phyloP scores from a whole-genome alignment of 2,888 invertebrate genomes.

The Baronia brevicornis region DNA sequence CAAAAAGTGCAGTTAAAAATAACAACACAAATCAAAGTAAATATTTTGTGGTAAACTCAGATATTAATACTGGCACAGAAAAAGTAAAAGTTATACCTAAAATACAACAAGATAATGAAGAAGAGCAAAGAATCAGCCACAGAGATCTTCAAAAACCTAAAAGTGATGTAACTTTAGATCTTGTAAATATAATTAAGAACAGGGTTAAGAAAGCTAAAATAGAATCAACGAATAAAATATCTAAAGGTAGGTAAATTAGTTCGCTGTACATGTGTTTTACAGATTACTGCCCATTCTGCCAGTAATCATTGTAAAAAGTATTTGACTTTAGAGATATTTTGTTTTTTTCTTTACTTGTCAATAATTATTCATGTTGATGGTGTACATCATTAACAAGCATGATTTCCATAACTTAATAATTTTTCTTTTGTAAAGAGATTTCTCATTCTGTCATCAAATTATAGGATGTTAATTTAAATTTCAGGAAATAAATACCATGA shows the following conservation, averaged over 20 bases:
- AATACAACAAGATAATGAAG: conserved; percentile 32
- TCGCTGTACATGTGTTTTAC: too few relatives aligned
- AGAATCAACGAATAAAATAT: conserved; percentile 39
- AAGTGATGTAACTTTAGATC: conserved; percentile 63
- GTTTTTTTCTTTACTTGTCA: neutral
- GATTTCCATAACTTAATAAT: too few relatives aligned
- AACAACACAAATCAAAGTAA: conserved; percentile 43
- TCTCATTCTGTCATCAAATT: too few relatives aligned
- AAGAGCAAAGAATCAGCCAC: conserved; percentile 52
- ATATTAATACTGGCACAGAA: conserved; percentile 26
- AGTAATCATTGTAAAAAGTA: too few relatives aligned
- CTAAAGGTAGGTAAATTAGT: too few relatives aligned
- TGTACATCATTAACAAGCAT: too few relatives aligned
- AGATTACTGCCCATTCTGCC: too few relatives aligned
- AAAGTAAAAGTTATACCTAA: conserved; percentile 19
- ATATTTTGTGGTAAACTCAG: conserved; percentile 38
- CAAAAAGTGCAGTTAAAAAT: conserved; percentile 46
- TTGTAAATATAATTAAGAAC: conserved; percentile 68
- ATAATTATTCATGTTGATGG: conserved; percentile 5
- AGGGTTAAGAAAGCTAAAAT: conserved; percentile 64
- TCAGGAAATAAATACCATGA: conserved; percentile 43
- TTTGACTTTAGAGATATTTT: too few relatives aligned
- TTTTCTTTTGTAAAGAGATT: too few relatives aligned
- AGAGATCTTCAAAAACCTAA: conserved; percentile 46
- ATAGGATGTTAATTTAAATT: conserved; percentile 21